Conservation (phyloP, 2,888 invertebrate species). For the Plutella xylostella region DNA sequence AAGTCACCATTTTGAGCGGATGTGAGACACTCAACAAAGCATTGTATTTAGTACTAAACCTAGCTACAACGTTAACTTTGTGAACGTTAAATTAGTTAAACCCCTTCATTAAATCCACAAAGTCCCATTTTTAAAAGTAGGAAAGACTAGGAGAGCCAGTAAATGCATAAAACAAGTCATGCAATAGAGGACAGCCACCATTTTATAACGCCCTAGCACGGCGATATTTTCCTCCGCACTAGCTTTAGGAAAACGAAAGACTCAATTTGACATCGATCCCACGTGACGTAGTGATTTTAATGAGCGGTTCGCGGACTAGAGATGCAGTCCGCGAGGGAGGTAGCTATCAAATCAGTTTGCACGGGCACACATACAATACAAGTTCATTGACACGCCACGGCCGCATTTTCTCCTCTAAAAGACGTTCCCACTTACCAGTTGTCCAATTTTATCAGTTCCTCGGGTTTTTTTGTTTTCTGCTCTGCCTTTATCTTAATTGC, state of each 20-base stretch:
- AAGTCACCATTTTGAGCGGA: constrained; percentile 77
- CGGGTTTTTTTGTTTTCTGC: constrained; percentile 91
- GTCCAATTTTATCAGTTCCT: constrained; percentile 94
- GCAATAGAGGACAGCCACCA: constrained; percentile 63
- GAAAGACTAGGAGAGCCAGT: constrained; percentile 34
- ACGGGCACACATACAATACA: constrained; percentile 72
- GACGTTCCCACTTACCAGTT: constrained; percentile 85
- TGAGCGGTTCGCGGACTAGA: constrained; percentile 74
- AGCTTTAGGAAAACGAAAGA: constrained; percentile 67
- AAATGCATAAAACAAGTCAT: constrained; percentile 49
- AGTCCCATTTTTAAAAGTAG: constrained; percentile 25
- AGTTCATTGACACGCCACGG: constrained; percentile 72
- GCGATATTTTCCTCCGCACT: constrained; percentile 65
- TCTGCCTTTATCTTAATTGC: constrained; percentile 92
- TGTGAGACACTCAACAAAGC: constrained; percentile 62
- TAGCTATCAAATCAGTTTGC: constrained; percentile 72
- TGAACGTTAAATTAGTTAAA: constrained; percentile 27
- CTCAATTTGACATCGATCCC: constrained; percentile 78
- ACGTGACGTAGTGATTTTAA: constrained; percentile 80
- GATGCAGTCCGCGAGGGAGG: constrained; percentile 75
- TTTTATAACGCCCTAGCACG: constrained; percentile 69
- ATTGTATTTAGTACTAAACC: constrained; percentile 34
- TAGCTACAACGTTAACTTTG: constrained; percentile 10
- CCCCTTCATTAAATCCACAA: constrained; percentile 30
- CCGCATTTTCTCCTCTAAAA: constrained; percentile 69